Percentiles rank a stretch among this genome's conserved stretches.
Evolutionary conservation across 2,888 invertebrate species (phyloP).

Genomic region (Tenthredo distinguenda): DNA sequence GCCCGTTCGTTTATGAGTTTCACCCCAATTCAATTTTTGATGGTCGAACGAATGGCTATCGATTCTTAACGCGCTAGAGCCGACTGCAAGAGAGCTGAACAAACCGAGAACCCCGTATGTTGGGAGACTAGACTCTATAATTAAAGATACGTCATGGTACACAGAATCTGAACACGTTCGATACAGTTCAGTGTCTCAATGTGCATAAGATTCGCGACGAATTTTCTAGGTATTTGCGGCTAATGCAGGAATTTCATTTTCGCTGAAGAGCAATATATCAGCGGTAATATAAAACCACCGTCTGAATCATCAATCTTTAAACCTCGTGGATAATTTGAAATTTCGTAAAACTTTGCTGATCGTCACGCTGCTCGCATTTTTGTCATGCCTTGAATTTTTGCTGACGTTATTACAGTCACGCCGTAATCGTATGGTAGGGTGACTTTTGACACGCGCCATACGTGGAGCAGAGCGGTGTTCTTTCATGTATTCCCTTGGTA

Average conservation of each 20-base stretch:
- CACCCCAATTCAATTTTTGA: conserved; percentile 37
- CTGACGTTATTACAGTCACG: conserved; percentile 14
- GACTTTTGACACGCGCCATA: conserved; percentile 23
- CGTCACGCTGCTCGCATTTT: conserved; percentile 7
- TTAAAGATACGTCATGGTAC: neutral
- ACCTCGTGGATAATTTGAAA: neutral
- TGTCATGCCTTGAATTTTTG: neutral
- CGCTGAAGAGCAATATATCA: neutral
- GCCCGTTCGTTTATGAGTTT: neutral
- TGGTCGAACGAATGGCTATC: conserved; percentile 18
- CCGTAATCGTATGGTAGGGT: neutral
- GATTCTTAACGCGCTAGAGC: neutral
- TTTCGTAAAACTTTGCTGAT: neutral
- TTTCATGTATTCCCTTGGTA: neutral
- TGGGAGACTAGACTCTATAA: neutral
- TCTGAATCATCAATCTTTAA: neutral
- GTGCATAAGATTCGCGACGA: neutral
- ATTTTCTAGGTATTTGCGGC: neutral
- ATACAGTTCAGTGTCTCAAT: neutral
- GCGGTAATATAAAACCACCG: neutral
- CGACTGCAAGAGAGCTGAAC: neutral
- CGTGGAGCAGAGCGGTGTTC: neutral
- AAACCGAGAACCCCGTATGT: neutral
- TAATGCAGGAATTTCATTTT: neutral
- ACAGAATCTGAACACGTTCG: neutral